A percentile compares a stretch with the other conserved stretches of the same genome.
These are phyloP conservation scores for Agelas oroides DNA, from an alignment of 37 sponge, comb jelly and placozoan species.

Conservation along the genomic window DNA sequence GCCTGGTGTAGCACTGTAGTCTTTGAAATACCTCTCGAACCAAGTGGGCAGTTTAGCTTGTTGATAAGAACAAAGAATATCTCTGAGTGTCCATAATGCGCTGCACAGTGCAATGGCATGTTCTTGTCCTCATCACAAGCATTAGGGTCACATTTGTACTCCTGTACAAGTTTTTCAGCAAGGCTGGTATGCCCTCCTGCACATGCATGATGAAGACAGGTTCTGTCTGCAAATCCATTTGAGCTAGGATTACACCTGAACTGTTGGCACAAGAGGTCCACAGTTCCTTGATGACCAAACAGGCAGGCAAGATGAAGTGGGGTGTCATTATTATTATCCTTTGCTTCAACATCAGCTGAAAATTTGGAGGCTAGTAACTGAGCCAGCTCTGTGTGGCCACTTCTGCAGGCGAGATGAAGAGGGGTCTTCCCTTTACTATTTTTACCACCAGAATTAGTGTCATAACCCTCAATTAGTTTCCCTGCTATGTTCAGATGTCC, in stretches of 20 bases:
- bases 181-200: background rate
- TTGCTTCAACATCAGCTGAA: background rate
- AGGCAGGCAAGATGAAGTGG: background rate
- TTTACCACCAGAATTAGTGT: background rate
- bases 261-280: background rate
- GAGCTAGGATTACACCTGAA: background rate
- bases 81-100: background rate
- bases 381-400: background rate
- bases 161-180: constrained; percentile 1
- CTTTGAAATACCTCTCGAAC: background rate
- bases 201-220: too few species aligned
- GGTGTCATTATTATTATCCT: background rate
- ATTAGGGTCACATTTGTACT: background rate
- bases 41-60: background rate
- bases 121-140: background rate
- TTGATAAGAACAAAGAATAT: background rate
- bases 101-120: background rate
- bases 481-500: background rate
- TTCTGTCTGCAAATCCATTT: background rate
- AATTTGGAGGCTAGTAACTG: background rate
- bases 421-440: background rate
- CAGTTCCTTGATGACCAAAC: background rate
- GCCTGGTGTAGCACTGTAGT: background rate
- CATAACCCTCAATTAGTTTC: background rate
- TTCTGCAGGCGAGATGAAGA: background rate